Evolutionary conservation across 2,113 vertebrate species (phyloP), one percentile per base, ranked within the genome.

Genomic region (Tauraco erythrolophus): DNA sequence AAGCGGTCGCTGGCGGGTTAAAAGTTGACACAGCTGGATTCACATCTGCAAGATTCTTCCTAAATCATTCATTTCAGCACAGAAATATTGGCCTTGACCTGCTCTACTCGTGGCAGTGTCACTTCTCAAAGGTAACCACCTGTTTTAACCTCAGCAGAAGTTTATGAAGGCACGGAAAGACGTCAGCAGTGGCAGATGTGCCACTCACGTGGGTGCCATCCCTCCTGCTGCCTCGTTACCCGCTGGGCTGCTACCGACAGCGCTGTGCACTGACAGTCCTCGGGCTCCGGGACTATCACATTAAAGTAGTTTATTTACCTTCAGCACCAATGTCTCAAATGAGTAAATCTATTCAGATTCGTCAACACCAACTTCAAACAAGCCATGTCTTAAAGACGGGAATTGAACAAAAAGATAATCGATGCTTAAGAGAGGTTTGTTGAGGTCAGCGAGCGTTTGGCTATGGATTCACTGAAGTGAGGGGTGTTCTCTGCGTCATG

Each of bases 201-300:
- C 83, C 93, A 83, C 85, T 90, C 78, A 77, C 81, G 66, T 22
- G 43, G 90, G 91, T 80, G 82, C 77, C 61, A 31, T 56, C 66
- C 84, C 39, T 54, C 78, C 94, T 90, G 91, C 95, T 78, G 92
- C 94, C 95, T 93, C 76, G 74, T 96, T 88, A 94, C 37, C 25
- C 2, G 23, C 46, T 7, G 5, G 61, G 46, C 39, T 33, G 48
- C 23, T 27, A 45, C 28, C 0, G 56, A 46, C 2, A 2, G 56
- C 2, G 4, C 16, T 22, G 53, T 7, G 45, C 35, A 13, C 11
- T 1, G 2, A 18, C 31, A 7, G 14, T 15, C 28, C 28, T 19
- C 0, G 2, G 51, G 3, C 51, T 14, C 56, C 12, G 64, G 27
- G 22, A 53, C 9, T 21, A 27, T 14, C 56, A 39, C 46, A 2